These are phyloP conservation scores for Passer domesticus DNA, from an alignment of 2,113 vertebrate genomes.

Conservation along the genomic window DNA sequence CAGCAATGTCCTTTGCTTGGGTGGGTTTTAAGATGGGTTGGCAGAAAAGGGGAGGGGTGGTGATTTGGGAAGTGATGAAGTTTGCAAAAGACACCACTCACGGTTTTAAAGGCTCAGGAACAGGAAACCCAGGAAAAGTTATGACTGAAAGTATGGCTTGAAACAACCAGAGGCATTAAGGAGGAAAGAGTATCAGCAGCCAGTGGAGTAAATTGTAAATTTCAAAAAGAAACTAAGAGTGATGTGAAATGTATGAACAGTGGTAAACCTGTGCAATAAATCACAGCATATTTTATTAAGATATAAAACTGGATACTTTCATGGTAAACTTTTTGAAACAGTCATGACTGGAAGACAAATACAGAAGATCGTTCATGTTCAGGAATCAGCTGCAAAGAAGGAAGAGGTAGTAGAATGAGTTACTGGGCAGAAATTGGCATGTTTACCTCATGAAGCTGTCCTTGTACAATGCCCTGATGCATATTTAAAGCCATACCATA, in stretches of 20 bases:
- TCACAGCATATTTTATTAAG: background rate
- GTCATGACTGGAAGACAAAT: background rate
- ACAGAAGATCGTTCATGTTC: background rate
- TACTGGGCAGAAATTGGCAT: background rate
- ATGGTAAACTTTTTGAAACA: background rate
- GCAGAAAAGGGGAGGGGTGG: background rate
- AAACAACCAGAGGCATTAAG: background rate
- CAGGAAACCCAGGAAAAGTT: background rate
- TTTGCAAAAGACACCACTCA: background rate
- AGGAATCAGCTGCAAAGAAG: background rate
- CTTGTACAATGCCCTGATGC: background rate
- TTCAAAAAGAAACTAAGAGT: background rate
- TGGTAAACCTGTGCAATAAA: background rate
- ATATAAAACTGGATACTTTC: background rate
- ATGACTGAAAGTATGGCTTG: background rate
- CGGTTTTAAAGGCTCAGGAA: background rate
- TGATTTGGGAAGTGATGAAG: background rate
- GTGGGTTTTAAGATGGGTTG: background rate
- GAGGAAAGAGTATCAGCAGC: background rate
- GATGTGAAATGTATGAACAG: rapidly evolving
- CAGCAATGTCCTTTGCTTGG: rapidly evolving
- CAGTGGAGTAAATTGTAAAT: background rate
- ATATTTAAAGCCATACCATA: background rate
- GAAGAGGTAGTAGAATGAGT: background rate
- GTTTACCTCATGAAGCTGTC: background rate